Base-by-base conservation (phyloP, 2,797 vertebrate species). In the Brotula barbata region DNA sequence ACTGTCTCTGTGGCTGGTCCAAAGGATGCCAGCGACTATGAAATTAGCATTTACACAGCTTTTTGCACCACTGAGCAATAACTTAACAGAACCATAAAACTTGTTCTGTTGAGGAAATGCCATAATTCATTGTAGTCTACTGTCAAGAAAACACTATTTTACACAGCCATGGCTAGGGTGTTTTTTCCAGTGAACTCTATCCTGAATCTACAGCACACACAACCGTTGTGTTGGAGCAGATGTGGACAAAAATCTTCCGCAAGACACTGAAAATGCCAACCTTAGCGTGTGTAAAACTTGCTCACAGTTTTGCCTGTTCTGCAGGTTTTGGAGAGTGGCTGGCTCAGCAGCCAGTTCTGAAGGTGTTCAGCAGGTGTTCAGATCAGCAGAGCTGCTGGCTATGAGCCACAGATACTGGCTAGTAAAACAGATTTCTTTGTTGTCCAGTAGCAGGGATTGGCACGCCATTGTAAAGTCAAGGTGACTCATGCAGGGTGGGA, bases 401-500 rank as follows among this genome's bases (percentile, higher is more conserved):
- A 2, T 2, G 14, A 42, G 76, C 80, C 82, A 72, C 58, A 53
- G 49, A 34, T 68, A 62, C 69, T 62, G 65, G 62, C 58, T 60
- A 59, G 41, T 54, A 49, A 78, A 64, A 80, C 77, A 34, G 66
- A 64, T 56, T 16, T 48, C 49, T 65, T 48, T 70, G 67, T 60
- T 28, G 68, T 28, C 61, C 21, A 14, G 40, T 49, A 15, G 73
- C 54, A 19, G 72, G 39, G 57, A 68, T 68, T 76, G 72, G 55
- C 37, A 23, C 52, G 57, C 45, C 2, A 21, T 43, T 17, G 4
- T 20, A 67, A 79, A 76, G 68, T 84, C 78, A 83, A 88, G 77
- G 79, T 81, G 73, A 85, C 71, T 85, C 82, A 82, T 1, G 73
- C 50, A 16, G 74, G 77, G 63, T 64, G 81, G 47, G 81, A 63